Percentiles rank a stretch among this genome's conserved stretches.
phyloP scores from a whole-genome alignment of 1,140 invertebrate genomes.

The Archivesica marissinica region DNA sequence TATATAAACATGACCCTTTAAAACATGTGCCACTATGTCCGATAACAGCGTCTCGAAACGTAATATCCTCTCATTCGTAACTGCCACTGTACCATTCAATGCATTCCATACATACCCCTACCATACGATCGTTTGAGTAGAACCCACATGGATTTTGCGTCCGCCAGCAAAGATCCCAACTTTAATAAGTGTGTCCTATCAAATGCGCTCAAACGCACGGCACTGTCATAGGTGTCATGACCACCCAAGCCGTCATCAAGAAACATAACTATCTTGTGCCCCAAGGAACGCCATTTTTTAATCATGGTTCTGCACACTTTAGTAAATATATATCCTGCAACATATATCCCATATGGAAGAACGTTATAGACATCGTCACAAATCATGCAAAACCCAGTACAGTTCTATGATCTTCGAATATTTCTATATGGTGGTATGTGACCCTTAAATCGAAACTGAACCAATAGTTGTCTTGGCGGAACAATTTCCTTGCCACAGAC shows the following conservation, averaged over 20 bases:
- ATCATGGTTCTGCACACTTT: conserved; percentile 52
- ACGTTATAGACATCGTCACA: conserved; percentile 54
- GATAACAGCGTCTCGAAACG: background rate
- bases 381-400: conserved; percentile 55
- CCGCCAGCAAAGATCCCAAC: conserved; percentile 54
- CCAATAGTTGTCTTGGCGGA: conserved; percentile 16
- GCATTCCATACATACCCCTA: conserved; percentile 46
- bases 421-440: conserved; percentile 53
- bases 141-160: conserved; percentile 50
- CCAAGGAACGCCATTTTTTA: conserved; percentile 32
- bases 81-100: background rate
- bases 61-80: background rate
- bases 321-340: conserved; percentile 59
- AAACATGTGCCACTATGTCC: background rate
- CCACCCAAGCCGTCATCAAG: conserved; percentile 60
- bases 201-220: background rate
- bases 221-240: background rate
- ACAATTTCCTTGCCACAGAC: conserved; percentile 4
- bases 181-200: background rate
- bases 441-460: conserved; percentile 45
- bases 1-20: background rate
- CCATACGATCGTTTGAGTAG: conserved; percentile 31
- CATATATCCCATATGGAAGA: conserved; percentile 53
- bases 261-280: conserved; percentile 47
- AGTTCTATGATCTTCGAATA: conserved; percentile 13